Percentiles rank a stretch among this genome's conserved stretches.
These are phyloP conservation scores for Pegea sp. DNA, from an alignment of 23 tunicate genomes.

Conservation along the genomic window DNA sequence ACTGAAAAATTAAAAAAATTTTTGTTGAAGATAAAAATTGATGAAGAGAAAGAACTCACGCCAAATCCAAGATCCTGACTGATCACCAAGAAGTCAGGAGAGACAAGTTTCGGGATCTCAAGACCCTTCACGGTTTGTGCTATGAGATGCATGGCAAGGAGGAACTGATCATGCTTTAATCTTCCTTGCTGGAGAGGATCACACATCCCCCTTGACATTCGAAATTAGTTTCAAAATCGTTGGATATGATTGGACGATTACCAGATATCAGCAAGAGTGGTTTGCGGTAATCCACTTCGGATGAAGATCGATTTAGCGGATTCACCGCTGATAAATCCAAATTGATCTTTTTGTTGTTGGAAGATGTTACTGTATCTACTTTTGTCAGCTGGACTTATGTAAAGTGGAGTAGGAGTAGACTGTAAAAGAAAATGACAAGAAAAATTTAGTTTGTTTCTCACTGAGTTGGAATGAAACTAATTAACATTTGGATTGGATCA, in stretches of 20 bases:
- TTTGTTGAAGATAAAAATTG: not conserved
- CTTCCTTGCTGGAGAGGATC: conserved; percentile 57
- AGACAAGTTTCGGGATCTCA: conserved; percentile 48
- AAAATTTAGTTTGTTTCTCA: too few relatives aligned
- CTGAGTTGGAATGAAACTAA: too few relatives aligned
- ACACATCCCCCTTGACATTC: conserved; percentile 37
- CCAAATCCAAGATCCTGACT: conserved; percentile 64
- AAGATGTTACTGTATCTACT: conserved; percentile 38
- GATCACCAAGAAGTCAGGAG: conserved; percentile 22
- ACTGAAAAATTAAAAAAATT: not conserved
- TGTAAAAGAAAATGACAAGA: too few relatives aligned
- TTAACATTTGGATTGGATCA: too few relatives aligned
- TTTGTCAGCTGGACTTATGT: conserved; percentile 18
- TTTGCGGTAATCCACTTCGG: conserved; percentile 68
- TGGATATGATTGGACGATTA: conserved; percentile 1
- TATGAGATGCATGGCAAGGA: conserved; percentile 94
- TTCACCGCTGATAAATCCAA: conserved; percentile 40
- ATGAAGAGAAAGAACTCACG: conserved; percentile 4
- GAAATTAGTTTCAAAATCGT: not conserved
- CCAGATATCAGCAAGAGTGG: conserved; percentile 90
- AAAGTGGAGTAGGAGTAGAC: too few relatives aligned
- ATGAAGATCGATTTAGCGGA: conserved; percentile 79
- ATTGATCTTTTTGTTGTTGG: conserved; percentile 33
- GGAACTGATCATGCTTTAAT: conserved; percentile 70
- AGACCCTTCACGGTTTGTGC: conserved; percentile 70